phyloP scores from a whole-genome alignment of 2,888 invertebrate species.

The Drosophila quinaria region DNA sequence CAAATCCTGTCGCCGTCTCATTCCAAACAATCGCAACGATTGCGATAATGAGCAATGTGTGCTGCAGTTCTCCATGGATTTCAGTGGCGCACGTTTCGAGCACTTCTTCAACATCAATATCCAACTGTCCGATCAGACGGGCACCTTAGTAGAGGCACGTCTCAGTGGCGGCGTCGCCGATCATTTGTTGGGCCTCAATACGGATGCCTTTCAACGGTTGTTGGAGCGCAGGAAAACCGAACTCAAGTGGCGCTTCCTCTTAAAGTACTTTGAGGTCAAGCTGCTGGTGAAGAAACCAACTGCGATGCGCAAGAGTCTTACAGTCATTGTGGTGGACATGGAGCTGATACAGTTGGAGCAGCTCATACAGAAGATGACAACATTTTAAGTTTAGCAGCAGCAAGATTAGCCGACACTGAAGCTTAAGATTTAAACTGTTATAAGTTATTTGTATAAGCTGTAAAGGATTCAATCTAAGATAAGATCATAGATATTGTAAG shows the following conservation, averaged over 20 bases:
- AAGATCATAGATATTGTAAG: background rate
- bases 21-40: conserved; percentile 50
- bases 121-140: conserved; percentile 90
- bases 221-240: conserved; percentile 86
- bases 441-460: background rate
- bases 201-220: conserved; percentile 87
- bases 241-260: conserved; percentile 89
- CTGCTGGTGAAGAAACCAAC: conserved; percentile 77
- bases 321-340: conserved; percentile 78
- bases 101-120: conserved; percentile 88
- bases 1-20: conserved; percentile 69
- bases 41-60: conserved; percentile 81
- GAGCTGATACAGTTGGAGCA: conserved; percentile 61
- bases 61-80: conserved; percentile 71
- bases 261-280: conserved; percentile 89
- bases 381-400: conserved; percentile 67
- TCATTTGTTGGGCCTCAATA: conserved; percentile 87
- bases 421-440: background rate
- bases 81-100: conserved; percentile 63
- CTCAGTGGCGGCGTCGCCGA: conserved; percentile 88
- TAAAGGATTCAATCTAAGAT: background rate
- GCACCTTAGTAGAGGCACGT: conserved; percentile 88
- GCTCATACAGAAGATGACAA: conserved; percentile 72
- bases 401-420: background rate
- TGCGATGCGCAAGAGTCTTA: conserved; percentile 66